Conservation (phyloP, 2,888 invertebrate species). For the Synergus itoensis region DNA sequence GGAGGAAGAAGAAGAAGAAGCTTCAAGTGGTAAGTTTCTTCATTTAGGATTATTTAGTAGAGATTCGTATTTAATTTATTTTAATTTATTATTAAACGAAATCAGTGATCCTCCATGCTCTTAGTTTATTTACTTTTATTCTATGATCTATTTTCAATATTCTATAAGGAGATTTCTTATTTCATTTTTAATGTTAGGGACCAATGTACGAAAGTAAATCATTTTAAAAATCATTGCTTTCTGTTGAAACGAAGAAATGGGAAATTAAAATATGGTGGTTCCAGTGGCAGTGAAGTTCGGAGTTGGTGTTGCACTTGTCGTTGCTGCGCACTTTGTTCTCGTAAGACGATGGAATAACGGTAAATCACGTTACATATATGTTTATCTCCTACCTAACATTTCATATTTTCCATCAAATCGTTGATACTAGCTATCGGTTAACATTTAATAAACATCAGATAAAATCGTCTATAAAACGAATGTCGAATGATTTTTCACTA, state of each 20-base stretch:
- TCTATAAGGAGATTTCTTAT: neutral
- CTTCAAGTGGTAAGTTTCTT: slow-evolving; percentile 68
- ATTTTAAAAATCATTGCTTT: slow-evolving; percentile 41
- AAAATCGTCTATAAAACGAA: slow-evolving; percentile 2
- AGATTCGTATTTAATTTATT: neutral
- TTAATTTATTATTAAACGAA: slow-evolving; percentile 26
- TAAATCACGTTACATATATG: slow-evolving; percentile 78
- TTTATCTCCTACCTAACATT: slow-evolving; percentile 37
- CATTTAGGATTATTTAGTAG: slow-evolving; percentile 14
- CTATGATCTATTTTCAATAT: neutral
- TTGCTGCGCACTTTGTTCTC: slow-evolving; percentile 92
- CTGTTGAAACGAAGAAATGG: slow-evolving; percentile 49
- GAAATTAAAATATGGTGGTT: slow-evolving; percentile 78
- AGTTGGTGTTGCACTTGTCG: slow-evolving; percentile 90
- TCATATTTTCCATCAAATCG: slow-evolving; percentile 22
- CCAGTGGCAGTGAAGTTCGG: slow-evolving; percentile 93
- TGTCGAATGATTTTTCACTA: slow-evolving; percentile 19
- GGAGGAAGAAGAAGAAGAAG: slow-evolving; percentile 72
- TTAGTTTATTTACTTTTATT: slow-evolving; percentile 30
- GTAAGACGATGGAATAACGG: slow-evolving; percentile 88
- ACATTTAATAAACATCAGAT: neutral
- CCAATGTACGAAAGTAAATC: neutral
- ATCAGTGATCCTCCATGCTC: slow-evolving; percentile 67
- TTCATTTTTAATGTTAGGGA: slow-evolving; percentile 14
- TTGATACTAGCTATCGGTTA: neutral